Base-by-base conservation (phyloP, 2,888 invertebrate genomes). In the Tiphia femorata region DNA sequence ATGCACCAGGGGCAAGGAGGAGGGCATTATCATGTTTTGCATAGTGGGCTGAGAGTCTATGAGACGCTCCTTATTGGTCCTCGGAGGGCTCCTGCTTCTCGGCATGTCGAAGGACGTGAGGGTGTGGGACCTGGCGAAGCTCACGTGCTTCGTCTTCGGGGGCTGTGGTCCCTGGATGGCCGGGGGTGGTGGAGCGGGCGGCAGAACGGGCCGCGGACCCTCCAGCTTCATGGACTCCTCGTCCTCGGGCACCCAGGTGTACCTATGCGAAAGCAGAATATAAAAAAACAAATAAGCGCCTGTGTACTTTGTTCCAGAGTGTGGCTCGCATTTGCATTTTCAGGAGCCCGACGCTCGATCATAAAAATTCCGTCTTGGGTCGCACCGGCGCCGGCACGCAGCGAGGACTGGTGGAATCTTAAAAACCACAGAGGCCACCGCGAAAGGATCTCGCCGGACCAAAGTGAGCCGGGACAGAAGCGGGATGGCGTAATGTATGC, bases 51-150 rank as follows among this genome's bases (percentile, higher is more conserved):
- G 79, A 25, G 82, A 83, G 65, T 84, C 84, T 56, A 83, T 83
- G 44, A 84, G 76, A 70, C 88, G 79, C 63, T 83, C 83, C 51
- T 79, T 79, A 67, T 78, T 80, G 56, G 77, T 87, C 85, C 87
- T 85, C 41, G 81, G 79, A 20, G 67, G 77, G 85, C 84, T 84
- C 76, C 71, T 85, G 78, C 65, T 85, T 68, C 75, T 86, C 58
- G 86, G 83, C 46, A 78, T 70, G 72, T 94, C 94, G 76, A 94
- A 94, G 3, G 94, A 94, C 21, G 94, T 93, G 67, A 94, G 84
- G 0, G 95, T 95, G 79, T 95, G 93, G 3, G 95, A 95, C 53
- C 95, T 88, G 41, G 95, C 94, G 78, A 96, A 96, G 73, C 94
- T 95, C 27, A 96, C 96, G 82, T 96, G 96, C 81, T 96, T 96